Conservation (phyloP, 2,113 vertebrate species). For the Semnornis frantzii region DNA sequence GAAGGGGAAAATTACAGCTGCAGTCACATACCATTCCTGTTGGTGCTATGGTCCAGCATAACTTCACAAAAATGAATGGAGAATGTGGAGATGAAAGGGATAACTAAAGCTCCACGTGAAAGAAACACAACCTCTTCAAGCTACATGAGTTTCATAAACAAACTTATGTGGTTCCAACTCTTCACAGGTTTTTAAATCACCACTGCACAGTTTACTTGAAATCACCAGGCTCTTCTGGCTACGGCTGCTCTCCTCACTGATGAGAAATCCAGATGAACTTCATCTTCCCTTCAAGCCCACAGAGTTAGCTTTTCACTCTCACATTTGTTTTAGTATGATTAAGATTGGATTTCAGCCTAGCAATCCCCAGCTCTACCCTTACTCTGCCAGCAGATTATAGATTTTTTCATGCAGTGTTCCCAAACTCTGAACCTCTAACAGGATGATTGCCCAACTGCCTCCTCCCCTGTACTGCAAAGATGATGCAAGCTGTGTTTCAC, state of each 20-base stretch:
- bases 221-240: background rate
- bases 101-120: background rate
- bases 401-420: background rate
- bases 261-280: background rate
- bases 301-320: background rate
- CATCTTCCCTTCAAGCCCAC: background rate
- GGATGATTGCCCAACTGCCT: background rate
- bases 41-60: background rate
- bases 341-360: background rate
- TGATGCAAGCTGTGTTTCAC: background rate
- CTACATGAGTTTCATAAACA: background rate
- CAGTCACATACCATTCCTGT: background rate
- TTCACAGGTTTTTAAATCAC: background rate
- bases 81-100: background rate
- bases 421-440: background rate
- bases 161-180: background rate
- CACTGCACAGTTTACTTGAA: background rate
- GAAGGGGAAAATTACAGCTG: background rate
- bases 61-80: background rate
- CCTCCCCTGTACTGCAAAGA: background rate
- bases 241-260: background rate
- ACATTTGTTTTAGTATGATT: background rate
- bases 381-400: background rate
- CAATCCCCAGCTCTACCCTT: background rate
- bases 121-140: background rate